Conservation (phyloP, 2,888 invertebrate genomes). For the Drosophila meridiana region DNA sequence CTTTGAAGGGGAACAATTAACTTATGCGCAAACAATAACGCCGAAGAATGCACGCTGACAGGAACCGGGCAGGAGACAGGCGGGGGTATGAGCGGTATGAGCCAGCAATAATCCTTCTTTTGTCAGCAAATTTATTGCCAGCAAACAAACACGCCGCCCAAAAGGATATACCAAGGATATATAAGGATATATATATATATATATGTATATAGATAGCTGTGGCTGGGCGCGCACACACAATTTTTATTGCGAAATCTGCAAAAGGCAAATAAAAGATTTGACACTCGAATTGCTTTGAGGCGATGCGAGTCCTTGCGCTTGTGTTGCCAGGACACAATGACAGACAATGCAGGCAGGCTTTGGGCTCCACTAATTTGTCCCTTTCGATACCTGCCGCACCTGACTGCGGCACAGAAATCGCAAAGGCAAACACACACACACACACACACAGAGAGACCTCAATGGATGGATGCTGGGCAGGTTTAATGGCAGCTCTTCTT, state of each 20-base stretch:
- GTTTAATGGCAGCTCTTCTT: conserved; percentile 73
- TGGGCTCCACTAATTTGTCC: conserved; percentile 63
- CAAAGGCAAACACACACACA: conserved; percentile 63
- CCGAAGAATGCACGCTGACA: conserved; percentile 78
- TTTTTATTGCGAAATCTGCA: conserved; percentile 84
- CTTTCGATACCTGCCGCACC: conserved; percentile 42
- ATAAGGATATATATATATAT: conserved; percentile 26
- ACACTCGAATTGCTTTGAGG: conserved; percentile 84
- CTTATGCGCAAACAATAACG: conserved; percentile 81
- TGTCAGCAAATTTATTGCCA: conserved; percentile 84
- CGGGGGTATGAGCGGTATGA: conserved; percentile 71
- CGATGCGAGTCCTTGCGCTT: conserved; percentile 2
- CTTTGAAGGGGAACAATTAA: conserved; percentile 78
- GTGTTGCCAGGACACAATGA: not conserved
- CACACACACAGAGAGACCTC: conserved; percentile 6
- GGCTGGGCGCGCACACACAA: conserved; percentile 54
- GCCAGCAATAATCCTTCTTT: conserved; percentile 83
- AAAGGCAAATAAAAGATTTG: conserved; percentile 84
- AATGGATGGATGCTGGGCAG: conserved; percentile 40
- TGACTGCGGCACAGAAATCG: conserved; percentile 43
- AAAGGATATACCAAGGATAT: conserved; percentile 54
- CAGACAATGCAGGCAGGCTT: conserved; percentile 19
- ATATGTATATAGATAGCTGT: conserved; percentile 9
- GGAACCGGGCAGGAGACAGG: conserved; percentile 65
- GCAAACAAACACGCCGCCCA: conserved; percentile 65